phyloP scores from a whole-genome alignment of 2,888 invertebrate species.

The Bugulina stolonifera region DNA sequence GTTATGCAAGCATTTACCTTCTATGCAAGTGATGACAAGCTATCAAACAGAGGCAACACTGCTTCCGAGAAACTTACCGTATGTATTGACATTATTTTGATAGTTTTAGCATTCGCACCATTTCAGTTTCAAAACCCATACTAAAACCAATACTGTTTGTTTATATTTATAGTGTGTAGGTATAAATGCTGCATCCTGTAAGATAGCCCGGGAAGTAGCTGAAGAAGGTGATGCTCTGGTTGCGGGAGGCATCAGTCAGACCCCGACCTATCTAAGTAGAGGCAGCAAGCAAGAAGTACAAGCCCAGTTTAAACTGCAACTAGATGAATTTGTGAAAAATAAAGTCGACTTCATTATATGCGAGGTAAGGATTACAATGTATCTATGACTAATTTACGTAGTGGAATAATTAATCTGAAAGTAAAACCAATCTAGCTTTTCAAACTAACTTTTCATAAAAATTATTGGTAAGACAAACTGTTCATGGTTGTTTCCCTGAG shows the following conservation, averaged over 20 bases:
- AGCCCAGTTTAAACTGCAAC: slow-evolving; percentile 47
- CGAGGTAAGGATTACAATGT: too few species aligned
- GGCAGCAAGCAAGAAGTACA: slow-evolving; percentile 43
- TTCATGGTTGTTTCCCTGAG: too few species aligned
- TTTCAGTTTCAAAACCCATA: too few species aligned
- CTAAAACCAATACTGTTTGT: too few species aligned
- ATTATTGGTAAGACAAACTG: too few species aligned
- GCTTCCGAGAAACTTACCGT: slow-evolving; percentile 38
- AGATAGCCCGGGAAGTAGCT: slow-evolving; percentile 48
- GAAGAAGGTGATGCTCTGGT: slow-evolving; percentile 48
- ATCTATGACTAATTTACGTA: too few species aligned
- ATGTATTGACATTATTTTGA: too few species aligned
- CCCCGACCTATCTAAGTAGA: slow-evolving; percentile 49
- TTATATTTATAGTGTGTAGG: slow-evolving; percentile 41
- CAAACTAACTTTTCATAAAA: too few species aligned
- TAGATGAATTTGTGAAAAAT: slow-evolving; percentile 48
- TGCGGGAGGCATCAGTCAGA: slow-evolving; percentile 50
- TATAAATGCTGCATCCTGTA: slow-evolving; percentile 51
- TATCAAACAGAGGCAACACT: slow-evolving; percentile 48
- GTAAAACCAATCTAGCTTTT: too few species aligned
- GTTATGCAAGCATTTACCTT: slow-evolving; percentile 54
- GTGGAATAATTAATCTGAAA: too few species aligned
- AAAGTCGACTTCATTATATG: slow-evolving; percentile 51
- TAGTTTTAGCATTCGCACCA: too few species aligned
- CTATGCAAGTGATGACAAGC: slow-evolving; percentile 54